Percentiles rank a stretch among this genome's conserved stretches.
These are phyloP conservation scores for Maniola jurtina DNA, from an alignment of 1,140 invertebrate species.

Conservation along the genomic window DNA sequence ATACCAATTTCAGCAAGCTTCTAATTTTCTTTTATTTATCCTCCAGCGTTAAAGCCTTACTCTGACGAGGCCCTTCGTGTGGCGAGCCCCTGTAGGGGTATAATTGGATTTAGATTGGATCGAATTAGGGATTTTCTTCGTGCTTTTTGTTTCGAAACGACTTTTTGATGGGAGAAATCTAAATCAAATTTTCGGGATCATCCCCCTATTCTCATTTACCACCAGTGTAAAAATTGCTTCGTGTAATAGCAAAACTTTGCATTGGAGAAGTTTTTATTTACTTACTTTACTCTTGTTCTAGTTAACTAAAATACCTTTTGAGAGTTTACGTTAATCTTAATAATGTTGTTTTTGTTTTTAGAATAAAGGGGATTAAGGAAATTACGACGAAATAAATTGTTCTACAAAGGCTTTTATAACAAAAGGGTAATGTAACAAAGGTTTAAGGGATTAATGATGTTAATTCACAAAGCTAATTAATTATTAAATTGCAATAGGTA, in stretches of 20 bases:
- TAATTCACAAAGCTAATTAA: neutral
- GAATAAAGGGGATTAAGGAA: slow-evolving; percentile 32
- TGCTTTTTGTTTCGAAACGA: slow-evolving; percentile 66
- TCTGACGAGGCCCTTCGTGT: slow-evolving; percentile 36
- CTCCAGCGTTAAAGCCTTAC: slow-evolving; percentile 2
- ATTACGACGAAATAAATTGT: slow-evolving; percentile 42
- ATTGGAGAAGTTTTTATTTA: slow-evolving; percentile 18
- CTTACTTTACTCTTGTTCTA: slow-evolving; percentile 11
- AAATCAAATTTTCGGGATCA: slow-evolving; percentile 56
- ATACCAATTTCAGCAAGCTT: slow-evolving; percentile 4
- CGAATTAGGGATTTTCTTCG: slow-evolving; percentile 69
- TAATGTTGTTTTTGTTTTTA: slow-evolving; percentile 22
- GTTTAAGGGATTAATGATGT: slow-evolving; percentile 47
- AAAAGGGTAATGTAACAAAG: slow-evolving; percentile 42
- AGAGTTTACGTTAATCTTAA: slow-evolving; percentile 11
- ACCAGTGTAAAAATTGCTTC: slow-evolving; percentile 25
- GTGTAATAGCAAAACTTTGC: slow-evolving; percentile 35
- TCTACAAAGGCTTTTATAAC: slow-evolving; percentile 30
- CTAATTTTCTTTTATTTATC: slow-evolving; percentile 10
- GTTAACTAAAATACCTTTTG: slow-evolving; percentile 12
- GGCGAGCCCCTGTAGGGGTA: slow-evolving; percentile 51
- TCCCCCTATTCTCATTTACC: slow-evolving; percentile 30
- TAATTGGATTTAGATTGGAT: slow-evolving; percentile 76
- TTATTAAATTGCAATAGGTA: neutral
- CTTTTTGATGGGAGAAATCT: slow-evolving; percentile 70